Base-by-base conservation (phyloP, 1,140 invertebrate genomes). In the Lerema accius region DNA sequence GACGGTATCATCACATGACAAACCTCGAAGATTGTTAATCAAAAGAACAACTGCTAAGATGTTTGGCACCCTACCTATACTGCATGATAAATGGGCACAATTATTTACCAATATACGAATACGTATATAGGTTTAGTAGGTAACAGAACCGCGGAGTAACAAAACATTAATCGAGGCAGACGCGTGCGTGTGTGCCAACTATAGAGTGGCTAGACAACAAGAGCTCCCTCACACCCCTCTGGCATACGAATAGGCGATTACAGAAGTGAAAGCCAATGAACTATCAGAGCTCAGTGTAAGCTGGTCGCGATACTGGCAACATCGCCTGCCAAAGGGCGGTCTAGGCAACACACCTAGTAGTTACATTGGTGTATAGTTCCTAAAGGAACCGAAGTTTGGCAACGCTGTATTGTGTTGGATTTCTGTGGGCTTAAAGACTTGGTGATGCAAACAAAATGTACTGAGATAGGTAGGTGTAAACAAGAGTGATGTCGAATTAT, bases 91-190 rank as follows among this genome's bases (percentile, higher is more conserved):
- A 75, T 69, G 55, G 69, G 46, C 56, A 66, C 66, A 65, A 78
- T 76, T 65, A 71, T 78, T 76, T 76, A 76, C 68, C 63, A 63
- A 78, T 76, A 63, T 51, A 70, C 55, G 43, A 62, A 71, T 69
- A 65, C 58, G 63, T 65, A 69, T 63, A 70, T 61, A 65, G 59
- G 71, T 72, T 79, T 65, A 71, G 64, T 61, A 70, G 65, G 76
- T 67, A 73, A 69, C 72, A 67, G 67, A 69, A 72, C 56, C 56
- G 69, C 66, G 69, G 48, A 72, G 75, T 74, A 72, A 76, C 76
- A 73, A 76, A 78, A 80, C 78, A 85, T 82, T 83, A 79, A 85
- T 78, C 78, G 76, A 79, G 55, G 58, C 61, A 69, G 74, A 76
- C 76, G 67, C 69, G 75, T 53, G 68, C 51, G 65, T 58, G 63